A percentile compares a stretch with the other conserved stretches of the same genome.
phyloP scores from a whole-genome alignment of 1,140 invertebrate species.

The Cherax destructor region DNA sequence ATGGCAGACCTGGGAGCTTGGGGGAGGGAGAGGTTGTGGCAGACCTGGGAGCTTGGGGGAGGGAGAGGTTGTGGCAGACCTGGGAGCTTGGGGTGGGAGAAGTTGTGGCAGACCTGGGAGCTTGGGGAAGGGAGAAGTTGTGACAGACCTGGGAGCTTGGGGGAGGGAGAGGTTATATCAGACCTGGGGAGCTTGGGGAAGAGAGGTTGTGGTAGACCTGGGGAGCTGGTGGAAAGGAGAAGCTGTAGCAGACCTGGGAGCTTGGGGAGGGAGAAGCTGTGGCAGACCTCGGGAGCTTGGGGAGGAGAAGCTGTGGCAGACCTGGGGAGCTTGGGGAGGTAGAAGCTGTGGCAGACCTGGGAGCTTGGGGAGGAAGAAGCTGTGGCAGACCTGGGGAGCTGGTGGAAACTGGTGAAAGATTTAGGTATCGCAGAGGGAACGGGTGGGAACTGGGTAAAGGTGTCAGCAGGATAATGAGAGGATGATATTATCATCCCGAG shows the following conservation, averaged over 20 bases:
- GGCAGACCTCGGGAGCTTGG: no score
- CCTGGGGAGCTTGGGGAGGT: no score
- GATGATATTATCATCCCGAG: background rate
- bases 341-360: background rate
- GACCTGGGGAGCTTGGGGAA: no score
- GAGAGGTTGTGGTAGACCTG: background rate
- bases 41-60: background rate
- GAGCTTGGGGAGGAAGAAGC: background rate
- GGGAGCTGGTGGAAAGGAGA: background rate
- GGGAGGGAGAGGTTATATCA: no score
- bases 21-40: background rate
- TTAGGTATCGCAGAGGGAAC: no score
- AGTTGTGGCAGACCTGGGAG: background rate
- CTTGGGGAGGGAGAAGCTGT: no score
- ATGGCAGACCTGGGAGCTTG: background rate
- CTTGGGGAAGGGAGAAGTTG: no score
- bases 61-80: conserved; percentile 12
- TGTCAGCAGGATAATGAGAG: background rate
- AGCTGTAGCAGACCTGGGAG: no score
- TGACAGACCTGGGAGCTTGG: no score
- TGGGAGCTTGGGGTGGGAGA: background rate
- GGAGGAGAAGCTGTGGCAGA: background rate
- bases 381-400: background rate
- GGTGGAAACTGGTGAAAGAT: no score
- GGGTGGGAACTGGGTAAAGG: no score